phyloP scores from a whole-genome alignment of 2,888 invertebrate species.

The Omphaloscelis lunosa region DNA sequence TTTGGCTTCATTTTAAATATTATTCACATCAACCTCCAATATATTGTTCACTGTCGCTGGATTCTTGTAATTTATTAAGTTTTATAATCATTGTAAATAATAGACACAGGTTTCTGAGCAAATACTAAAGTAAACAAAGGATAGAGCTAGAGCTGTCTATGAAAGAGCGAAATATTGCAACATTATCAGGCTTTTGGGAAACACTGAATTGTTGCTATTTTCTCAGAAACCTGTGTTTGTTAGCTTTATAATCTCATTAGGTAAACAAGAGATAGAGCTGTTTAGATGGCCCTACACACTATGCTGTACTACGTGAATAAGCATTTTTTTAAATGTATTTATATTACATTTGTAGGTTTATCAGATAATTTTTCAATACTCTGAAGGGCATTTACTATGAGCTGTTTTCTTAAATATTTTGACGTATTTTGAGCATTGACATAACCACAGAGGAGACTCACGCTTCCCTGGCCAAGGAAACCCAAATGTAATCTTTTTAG shows the following conservation, averaged over 20 bases:
- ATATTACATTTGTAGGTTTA: not conserved
- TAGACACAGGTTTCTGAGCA: too few species aligned
- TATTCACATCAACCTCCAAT: too few species aligned
- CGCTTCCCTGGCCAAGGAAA: not conserved
- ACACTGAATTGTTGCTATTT: not conserved
- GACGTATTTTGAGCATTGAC: not conserved
- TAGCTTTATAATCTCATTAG: not conserved
- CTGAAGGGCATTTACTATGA: not conserved
- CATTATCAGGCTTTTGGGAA: not conserved
- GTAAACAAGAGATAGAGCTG: conserved; percentile 14
- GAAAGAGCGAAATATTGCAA: too few species aligned
- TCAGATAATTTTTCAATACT: not conserved
- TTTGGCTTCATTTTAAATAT: too few species aligned
- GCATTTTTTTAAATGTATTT: not conserved
- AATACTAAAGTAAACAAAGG: too few species aligned
- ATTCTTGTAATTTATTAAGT: too few species aligned
- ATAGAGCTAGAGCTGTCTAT: too few species aligned
- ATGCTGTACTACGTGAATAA: not conserved
- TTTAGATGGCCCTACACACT: not conserved
- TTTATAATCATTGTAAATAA: too few species aligned
- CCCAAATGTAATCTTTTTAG: not conserved
- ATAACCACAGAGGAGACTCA: not conserved
- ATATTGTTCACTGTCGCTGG: too few species aligned
- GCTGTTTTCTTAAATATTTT: not conserved
- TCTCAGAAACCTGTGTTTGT: not conserved